Base-by-base conservation (phyloP, 2,797 vertebrate species). In the Sciurus carolinensis region DNA sequence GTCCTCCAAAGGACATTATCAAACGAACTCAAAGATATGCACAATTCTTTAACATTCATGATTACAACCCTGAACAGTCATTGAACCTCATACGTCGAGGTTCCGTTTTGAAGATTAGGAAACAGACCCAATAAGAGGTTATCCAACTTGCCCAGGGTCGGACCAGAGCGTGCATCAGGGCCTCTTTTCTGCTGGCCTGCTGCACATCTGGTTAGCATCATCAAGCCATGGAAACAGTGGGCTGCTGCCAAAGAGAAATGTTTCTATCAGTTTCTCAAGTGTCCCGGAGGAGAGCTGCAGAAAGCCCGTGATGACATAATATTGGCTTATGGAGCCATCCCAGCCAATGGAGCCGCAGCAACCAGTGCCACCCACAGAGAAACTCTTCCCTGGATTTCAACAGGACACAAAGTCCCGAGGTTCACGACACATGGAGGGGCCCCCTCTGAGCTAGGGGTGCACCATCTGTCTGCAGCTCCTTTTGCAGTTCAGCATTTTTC, bases 321-420 rank as follows among this genome's bases (percentile, higher is more conserved):
- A 15, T 0, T 0, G 59, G 75, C 69, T 85, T 91, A 71, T 0
- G 15, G 9, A 0, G 14, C 39, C 81, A 82, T 66, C 76, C 42
- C 2, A 28, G 72, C 96, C 96, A 93, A 50, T 13, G 90, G 73
- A 39, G 52, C 44, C 30, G 9, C 54, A 44, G n/a, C 36, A n/a
- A 67, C 69, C 20, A 92, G 73, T 54, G 79, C 98, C 97, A 97
- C 97, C 98, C 98, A 91, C 91, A 67, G 77, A 66, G 97, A 94
- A 90, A 28, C 94, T 87, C 71, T 94, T 75, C 36, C 3, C 39
- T 83, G 96, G 91, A 94, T 57, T 82, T 96, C 85, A 47, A 47
- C 5, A 47, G 69, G 87, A 95, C 92, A 59, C 91, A 94, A 77
- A 92, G 76, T 89, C 77, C 89, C 81, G 75, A 97, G 24, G 0